Percentiles rank a stretch among this genome's conserved stretches.
Evolutionary conservation across 2,113 vertebrate genomes (phyloP).

Genomic region (Ptilorrhoa leucosticta): DNA sequence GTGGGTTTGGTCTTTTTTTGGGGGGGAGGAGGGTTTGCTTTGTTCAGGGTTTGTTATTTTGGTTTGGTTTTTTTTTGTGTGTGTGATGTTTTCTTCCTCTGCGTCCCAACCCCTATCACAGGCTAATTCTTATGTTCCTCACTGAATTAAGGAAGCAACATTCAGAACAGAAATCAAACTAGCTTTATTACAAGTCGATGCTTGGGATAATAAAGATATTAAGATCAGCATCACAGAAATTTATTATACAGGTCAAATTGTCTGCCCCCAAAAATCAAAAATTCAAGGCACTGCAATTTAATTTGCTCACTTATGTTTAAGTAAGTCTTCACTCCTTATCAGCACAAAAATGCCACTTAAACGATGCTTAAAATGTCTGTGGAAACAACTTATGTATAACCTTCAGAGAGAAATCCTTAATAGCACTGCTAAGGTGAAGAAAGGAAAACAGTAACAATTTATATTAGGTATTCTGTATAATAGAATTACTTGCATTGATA

Average conservation of each 20-base stretch:
- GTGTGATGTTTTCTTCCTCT: neutral
- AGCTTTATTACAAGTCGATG: neutral
- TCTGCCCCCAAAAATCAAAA: neutral
- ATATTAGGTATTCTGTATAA: neutral
- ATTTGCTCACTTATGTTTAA: neutral
- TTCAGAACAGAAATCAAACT: neutral
- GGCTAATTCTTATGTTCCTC: neutral
- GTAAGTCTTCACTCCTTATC: neutral
- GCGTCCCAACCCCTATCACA: neutral
- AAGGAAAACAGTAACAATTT: neutral
- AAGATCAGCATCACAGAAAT: neutral
- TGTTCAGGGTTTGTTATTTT: rapidly evolving
- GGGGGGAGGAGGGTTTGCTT: rapidly evolving
- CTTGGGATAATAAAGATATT: neutral
- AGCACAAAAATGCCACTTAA: neutral
- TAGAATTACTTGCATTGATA: neutral
- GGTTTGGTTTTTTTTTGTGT: neutral
- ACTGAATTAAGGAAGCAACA: neutral
- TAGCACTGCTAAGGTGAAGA: neutral
- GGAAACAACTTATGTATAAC: neutral
- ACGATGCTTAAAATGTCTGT: neutral
- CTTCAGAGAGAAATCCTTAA: neutral
- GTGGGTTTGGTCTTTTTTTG: neutral
- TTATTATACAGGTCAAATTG: neutral
- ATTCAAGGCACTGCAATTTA: neutral